These are phyloP conservation scores for Penaeus vannamei DNA, from an alignment of 1,140 invertebrate species.

Conservation along the genomic window DNA sequence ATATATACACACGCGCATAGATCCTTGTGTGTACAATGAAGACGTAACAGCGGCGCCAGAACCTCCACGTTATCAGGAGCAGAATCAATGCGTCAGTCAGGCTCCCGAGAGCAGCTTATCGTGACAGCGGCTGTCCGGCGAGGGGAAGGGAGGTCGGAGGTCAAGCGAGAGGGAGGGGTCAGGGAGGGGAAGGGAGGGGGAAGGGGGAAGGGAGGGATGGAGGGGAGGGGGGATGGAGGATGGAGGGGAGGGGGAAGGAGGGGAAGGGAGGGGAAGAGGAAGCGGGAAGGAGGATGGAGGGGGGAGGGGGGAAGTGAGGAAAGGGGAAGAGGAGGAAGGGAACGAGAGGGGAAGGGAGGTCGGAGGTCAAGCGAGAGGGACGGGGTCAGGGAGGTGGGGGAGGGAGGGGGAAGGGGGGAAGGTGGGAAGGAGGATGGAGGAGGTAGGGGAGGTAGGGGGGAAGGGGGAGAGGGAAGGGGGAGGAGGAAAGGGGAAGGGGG, in stretches of 20 bases:
- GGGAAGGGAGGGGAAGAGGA: slow-evolving; percentile 9
- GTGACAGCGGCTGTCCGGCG: too few species aligned
- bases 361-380: not conserved
- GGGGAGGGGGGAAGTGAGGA: not conserved
- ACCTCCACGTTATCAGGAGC: too few species aligned
- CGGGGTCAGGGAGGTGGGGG: not conserved
- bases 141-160: not conserved
- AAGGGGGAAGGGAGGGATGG: not conserved
- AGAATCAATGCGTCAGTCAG: too few species aligned
- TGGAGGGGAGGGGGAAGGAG: too few species aligned
- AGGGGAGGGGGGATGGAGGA: not conserved
- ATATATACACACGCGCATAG: too few species aligned
- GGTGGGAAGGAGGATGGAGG: not conserved
- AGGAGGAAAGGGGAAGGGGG: slow-evolving; percentile 1
- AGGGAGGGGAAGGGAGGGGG: not conserved
- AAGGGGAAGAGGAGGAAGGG: not conserved
- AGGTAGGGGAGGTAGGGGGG: not conserved
- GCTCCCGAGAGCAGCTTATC: too few species aligned
- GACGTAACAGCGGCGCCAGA: too few species aligned
- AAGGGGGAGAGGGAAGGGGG: slow-evolving; percentile 5
- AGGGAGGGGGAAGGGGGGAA: not conserved
- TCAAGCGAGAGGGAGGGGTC: not conserved
- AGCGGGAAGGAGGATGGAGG: not conserved
- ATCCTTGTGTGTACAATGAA: too few species aligned
- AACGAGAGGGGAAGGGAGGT: not conserved